Evolutionary conservation across 2,113 vertebrate species (phyloP).

Genomic region (Hippopotamus amphibius): DNA sequence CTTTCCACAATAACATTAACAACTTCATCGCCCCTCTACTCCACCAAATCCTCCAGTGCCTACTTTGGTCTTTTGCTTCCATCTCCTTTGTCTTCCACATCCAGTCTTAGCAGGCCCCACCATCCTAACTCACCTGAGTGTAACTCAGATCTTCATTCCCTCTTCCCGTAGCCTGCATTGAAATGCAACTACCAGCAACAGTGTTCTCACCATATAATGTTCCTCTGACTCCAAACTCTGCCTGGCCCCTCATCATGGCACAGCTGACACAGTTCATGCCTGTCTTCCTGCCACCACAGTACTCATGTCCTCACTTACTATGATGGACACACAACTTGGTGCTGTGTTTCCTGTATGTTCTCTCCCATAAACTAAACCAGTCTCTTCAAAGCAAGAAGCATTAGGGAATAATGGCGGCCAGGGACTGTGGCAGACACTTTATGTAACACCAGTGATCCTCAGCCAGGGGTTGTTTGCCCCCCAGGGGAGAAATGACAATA

Average conservation of each 20-base stretch:
- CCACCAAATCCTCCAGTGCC: not conserved
- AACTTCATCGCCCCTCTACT: too few relatives aligned
- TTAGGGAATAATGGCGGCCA: not conserved
- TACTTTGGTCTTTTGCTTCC: not conserved
- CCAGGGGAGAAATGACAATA: not conserved
- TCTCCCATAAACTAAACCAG: not conserved
- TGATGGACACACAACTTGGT: not conserved
- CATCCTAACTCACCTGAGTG: not conserved
- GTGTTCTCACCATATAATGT: too few relatives aligned
- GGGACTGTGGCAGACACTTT: not conserved
- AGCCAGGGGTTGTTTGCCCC: not conserved
- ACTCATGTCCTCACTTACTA: not conserved
- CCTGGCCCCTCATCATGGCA: not conserved
- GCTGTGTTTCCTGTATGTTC: not conserved
- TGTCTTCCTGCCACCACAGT: not conserved
- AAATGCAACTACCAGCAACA: not conserved
- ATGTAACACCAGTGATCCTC: not conserved
- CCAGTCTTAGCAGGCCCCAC: not conserved
- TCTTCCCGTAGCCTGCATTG: not conserved
- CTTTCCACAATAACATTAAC: not conserved
- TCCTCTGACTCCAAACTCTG: not conserved
- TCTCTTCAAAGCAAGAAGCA: not conserved
- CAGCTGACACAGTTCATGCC: not conserved
- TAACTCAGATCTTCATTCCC: not conserved
- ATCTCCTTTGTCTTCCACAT: not conserved